These are phyloP conservation scores for Periphyllus acericola DNA, from an alignment of 2,888 invertebrate genomes.

Conservation along the genomic window DNA sequence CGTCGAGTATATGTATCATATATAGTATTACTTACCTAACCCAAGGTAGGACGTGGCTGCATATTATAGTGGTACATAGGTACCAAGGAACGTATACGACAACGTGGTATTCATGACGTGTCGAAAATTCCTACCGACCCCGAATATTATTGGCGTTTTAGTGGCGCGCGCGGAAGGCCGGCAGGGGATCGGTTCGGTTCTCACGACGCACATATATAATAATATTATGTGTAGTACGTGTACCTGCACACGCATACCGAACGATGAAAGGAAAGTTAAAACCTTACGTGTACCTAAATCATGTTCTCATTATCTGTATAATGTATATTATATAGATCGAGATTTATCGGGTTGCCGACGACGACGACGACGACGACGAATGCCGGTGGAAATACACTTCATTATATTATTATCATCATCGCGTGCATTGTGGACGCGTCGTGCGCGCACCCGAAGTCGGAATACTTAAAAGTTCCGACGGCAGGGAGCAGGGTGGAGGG, in stretches of 20 bases:
- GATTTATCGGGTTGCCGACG: conserved; percentile 35
- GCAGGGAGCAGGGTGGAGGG: not conserved
- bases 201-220: conserved; percentile 1
- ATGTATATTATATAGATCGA: conserved; percentile 9
- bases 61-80: no score
- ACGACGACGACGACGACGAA: conserved; percentile 7
- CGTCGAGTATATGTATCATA: no score
- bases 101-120: not conserved
- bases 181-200: conserved; percentile 51
- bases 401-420: not conserved
- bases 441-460: conserved; percentile 10
- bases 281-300: conserved; percentile 31
- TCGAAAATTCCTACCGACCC: conserved; percentile 29
- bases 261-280: conserved; percentile 37
- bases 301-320: conserved; percentile 37
- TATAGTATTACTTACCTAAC: no score
- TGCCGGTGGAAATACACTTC: not conserved
- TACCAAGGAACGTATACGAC: no score
- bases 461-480: conserved; percentile 40
- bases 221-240: not conserved
- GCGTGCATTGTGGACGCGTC: conserved; percentile 29
- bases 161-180: not conserved
- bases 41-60: no score
- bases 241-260: not conserved
- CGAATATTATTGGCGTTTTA: conserved; percentile 17